These are phyloP conservation scores for Dendrolimus houi DNA, from an alignment of 2,888 invertebrate species.

Conservation along the genomic window DNA sequence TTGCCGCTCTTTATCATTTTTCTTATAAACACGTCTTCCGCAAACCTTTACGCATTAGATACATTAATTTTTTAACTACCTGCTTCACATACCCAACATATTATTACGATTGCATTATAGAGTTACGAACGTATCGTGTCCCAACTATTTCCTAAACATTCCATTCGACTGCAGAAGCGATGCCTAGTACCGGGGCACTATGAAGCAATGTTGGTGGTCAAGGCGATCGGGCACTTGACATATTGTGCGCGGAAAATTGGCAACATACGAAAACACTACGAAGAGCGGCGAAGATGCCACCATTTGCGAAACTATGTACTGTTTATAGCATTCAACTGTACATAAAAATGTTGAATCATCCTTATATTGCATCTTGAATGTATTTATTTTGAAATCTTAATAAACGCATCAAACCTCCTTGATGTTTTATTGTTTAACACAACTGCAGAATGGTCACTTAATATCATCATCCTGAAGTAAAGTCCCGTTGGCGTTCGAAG, in stretches of 20 bases:
- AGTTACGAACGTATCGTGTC: not conserved
- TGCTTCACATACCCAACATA: not conserved
- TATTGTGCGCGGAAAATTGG: conserved; percentile 10
- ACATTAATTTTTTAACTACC: no score
- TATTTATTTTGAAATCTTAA: no score
- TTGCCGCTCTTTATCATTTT: no score
- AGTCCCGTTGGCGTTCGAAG: no score
- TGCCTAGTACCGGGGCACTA: conserved; percentile 1
- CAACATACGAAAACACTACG: conserved; percentile 3
- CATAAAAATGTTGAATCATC: not conserved
- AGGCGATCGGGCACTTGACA: conserved; percentile 19
- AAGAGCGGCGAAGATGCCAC: not conserved
- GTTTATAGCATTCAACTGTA: not conserved
- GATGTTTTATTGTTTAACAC: no score
- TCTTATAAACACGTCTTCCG: no score
- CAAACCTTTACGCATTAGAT: no score
- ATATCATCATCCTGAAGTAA: no score
- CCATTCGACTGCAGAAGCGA: not conserved
- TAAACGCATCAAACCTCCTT: no score
- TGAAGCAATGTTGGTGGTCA: conserved; percentile 19
- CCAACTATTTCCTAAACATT: not conserved
- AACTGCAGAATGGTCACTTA: no score
- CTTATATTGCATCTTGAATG: no score
- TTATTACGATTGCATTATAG: not conserved
- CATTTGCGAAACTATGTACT: conserved; percentile 5